Evolutionary conservation across 1,140 invertebrate genomes (phyloP), one percentile per base, ranked within the genome.

Genomic region (Brachystomella parvula): DNA sequence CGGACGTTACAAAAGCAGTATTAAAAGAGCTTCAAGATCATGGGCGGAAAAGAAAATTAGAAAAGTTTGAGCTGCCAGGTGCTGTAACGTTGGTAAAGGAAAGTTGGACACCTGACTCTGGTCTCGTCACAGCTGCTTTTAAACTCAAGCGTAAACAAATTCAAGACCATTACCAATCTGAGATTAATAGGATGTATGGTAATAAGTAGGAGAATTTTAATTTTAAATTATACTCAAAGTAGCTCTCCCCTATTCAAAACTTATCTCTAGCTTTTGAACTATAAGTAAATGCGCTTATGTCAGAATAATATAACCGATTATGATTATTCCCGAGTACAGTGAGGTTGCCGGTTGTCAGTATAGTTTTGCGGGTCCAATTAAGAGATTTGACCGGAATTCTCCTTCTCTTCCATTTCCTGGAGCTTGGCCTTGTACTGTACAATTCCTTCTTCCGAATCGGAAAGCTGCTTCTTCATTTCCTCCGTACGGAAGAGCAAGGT

Each of bases 131-230:
- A 19, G 96, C 96, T 71, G 94, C 96, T 49, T 93, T 97, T 78
- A 98, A 98, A 80, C 82, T 98, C 70, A 96, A 96, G 79, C 83
- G 96, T 70, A 96, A 94, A 83, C 89, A 92, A 74, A 94, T 98
- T 64, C 90, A 96, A 78, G 89, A 95, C 65, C 84, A 86, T 74
- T 98, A 96, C 80, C 85, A 92, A 77, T 82, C 86, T 63, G 89
- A 94, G 77, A 93, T 98, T 74, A 89, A 91, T 75, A 81, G 87
- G 69, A 94, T 97, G 90, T 98, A 97, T 78, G 86, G 88, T 6
- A 32, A 53, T 32, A 30, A 59, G 35, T 21, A 57, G 24, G 12
- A 57, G 24, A 57, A 12, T 9, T 12, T 57, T 9, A 57, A 57
- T 9, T n/a, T n/a, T n/a, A n/a, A n/a, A n/a, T n/a, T n/a, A n/a